A percentile compares a stretch with the other conserved stretches of the same genome.
Evolutionary conservation across 2,888 invertebrate species (phyloP).

Genomic region (Heliconius charithonia): DNA sequence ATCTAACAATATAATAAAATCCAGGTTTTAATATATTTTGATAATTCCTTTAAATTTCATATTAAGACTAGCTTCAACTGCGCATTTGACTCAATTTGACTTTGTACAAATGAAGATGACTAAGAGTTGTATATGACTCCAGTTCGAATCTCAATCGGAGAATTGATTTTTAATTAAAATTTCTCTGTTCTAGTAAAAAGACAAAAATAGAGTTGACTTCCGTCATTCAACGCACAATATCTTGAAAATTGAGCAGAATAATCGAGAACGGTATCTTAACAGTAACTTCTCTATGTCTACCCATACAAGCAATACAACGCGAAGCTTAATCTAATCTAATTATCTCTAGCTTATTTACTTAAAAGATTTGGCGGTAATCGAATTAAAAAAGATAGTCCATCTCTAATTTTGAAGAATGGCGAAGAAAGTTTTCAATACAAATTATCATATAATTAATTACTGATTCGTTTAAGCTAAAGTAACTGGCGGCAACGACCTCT

Average conservation of each 20-base stretch:
- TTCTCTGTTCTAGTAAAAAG: background rate
- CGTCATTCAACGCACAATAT: background rate
- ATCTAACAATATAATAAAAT: no score
- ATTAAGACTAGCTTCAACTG: background rate
- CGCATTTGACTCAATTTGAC: background rate
- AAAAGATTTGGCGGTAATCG: background rate
- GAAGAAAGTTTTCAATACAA: constrained; percentile 34
- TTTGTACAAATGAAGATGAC: no score
- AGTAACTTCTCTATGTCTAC: background rate
- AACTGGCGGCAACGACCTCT: constrained; percentile 30
- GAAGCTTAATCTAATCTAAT: background rate
- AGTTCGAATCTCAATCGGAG: background rate
- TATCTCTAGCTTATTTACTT: background rate
- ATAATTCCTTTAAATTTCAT: no score
- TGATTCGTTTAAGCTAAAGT: constrained; percentile 29
- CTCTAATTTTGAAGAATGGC: constrained; percentile 6
- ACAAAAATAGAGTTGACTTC: background rate
- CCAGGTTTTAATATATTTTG: background rate
- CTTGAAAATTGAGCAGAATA: background rate
- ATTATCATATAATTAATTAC: constrained; percentile 44
- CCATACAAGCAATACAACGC: background rate
- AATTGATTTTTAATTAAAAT: background rate
- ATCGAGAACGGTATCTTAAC: background rate
- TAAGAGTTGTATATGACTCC: no score
- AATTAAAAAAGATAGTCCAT: background rate